A percentile compares a stretch with the other conserved stretches of the same genome.
Evolutionary conservation across 2,888 invertebrate genomes (phyloP).

Genomic region (Sceliomorpha sp.): DNA sequence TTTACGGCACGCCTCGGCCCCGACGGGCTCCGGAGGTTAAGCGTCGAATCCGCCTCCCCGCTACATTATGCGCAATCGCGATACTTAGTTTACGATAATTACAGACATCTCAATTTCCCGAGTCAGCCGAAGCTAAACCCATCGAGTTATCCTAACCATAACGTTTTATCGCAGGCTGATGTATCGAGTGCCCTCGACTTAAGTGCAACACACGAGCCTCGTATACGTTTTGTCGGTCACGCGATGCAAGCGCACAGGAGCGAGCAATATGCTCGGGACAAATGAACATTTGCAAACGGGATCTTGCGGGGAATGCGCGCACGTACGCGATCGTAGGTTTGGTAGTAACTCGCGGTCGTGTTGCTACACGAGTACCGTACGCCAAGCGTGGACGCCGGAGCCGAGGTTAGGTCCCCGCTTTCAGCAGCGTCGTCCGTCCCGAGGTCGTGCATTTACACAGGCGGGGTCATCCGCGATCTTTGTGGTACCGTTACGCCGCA

Average conservation of each 20-base stretch:
- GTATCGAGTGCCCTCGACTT: slow-evolving; percentile 12
- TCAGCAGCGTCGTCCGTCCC: slow-evolving; percentile 59
- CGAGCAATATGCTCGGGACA: slow-evolving; percentile 41
- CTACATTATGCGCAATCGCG: too few species aligned
- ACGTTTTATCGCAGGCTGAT: slow-evolving; percentile 5
- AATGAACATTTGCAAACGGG: slow-evolving; percentile 36
- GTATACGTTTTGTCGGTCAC: slow-evolving; percentile 47
- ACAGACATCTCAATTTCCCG: slow-evolving; percentile 9
- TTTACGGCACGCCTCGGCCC: too few species aligned
- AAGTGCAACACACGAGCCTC: slow-evolving; percentile 1
- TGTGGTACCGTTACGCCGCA: slow-evolving; percentile 72
- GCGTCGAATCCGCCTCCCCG: too few species aligned
- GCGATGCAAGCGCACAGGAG: slow-evolving; percentile 31
- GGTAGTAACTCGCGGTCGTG: slow-evolving; percentile 8
- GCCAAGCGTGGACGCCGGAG: slow-evolving; percentile 14
- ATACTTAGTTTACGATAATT: not conserved
- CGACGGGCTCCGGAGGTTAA: too few species aligned
- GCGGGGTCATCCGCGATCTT: slow-evolving; percentile 75
- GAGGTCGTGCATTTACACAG: slow-evolving; percentile 77
- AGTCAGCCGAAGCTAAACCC: slow-evolving; percentile 1
- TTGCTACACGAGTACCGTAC: slow-evolving; percentile 52
- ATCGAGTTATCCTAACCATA: slow-evolving; percentile 9
- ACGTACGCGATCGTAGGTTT: slow-evolving; percentile 2
- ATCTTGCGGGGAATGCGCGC: slow-evolving; percentile 21
- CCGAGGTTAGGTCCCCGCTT: slow-evolving; percentile 44